phyloP scores from a whole-genome alignment of 2,888 invertebrate species.

The Eurois occulta region DNA sequence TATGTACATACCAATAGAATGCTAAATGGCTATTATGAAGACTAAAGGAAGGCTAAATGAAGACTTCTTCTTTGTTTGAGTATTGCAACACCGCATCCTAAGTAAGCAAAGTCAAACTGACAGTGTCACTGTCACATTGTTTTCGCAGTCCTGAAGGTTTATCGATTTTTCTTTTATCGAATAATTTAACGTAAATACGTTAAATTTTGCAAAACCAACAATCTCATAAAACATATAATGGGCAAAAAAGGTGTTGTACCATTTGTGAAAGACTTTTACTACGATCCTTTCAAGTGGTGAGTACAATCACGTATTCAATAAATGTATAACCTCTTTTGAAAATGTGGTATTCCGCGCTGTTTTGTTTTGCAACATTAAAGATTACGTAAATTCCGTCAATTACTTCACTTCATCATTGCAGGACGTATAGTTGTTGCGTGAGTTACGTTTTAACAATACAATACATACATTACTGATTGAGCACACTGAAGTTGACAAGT shows the following conservation, averaged over 20 bases:
- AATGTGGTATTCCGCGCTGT: constrained; percentile 60
- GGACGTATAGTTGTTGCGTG: not conserved
- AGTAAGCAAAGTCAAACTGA: not conserved
- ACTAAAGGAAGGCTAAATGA: too few species aligned
- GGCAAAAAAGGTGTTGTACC: constrained; percentile 90
- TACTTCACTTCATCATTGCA: not conserved
- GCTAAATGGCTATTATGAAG: too few species aligned
- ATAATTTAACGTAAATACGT: constrained; percentile 60
- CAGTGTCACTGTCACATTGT: constrained; percentile 39
- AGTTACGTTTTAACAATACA: not conserved
- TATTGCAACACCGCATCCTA: constrained; percentile 24
- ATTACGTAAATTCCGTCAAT: not conserved
- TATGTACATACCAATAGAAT: not conserved
- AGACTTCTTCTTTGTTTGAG: not conserved
- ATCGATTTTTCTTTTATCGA: constrained; percentile 64
- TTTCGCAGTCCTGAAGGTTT: constrained; percentile 33
- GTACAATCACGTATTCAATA: constrained; percentile 68
- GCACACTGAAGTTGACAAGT: not conserved
- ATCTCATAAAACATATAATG: constrained; percentile 86
- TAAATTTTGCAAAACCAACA: constrained; percentile 50
- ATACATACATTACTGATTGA: too few species aligned
- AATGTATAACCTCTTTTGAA: constrained; percentile 75
- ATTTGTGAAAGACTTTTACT: constrained; percentile 92
- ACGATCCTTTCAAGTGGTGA: constrained; percentile 95
- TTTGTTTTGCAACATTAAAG: not conserved